Base-by-base conservation (phyloP, 2,113 vertebrate genomes). In the Thermophis baileyi region DNA sequence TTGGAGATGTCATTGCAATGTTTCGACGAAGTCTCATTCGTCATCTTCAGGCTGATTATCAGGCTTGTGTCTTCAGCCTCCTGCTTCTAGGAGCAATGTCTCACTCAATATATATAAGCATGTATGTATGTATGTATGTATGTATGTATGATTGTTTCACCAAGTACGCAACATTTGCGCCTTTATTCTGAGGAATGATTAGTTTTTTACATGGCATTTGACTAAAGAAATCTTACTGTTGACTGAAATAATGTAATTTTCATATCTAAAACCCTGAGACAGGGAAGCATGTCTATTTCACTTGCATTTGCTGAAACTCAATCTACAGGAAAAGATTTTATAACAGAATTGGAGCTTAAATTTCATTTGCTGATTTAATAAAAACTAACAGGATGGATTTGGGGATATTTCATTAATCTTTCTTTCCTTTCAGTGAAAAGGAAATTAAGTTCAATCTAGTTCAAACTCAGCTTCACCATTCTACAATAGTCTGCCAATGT, bases 391-490 rank as follows among this genome's bases (percentile, higher is more conserved):
- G 98, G 98, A 99, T 98, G 98, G 98, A 99, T 99, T 99, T 99
- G 98, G 97, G 98, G 98, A 98, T 99, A 98, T 99, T 99, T 99
- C 98, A 99, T 99, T 99, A 98, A 99, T 99, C 99, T 98, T 98
- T 97, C 98, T 98, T 98, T 98, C 98, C 98, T 98, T 98, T 98
- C 98, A 98, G 97, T 98, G 98, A 97, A 98, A 98, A 98, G 99
- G 98, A 99, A 99, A 99, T 99, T 97, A 98, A 98, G 98, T 97
- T 97, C 98, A 98, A 98, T 98, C 97, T 97, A 98, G 98, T 98
- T 99, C 98, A 98, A 98, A 98, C 95, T 97, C 94, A 91, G 96
- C 96, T 97, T 98, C 97, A 95, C 97, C 97, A 96, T 97, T 96
- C 85, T 96, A 97, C 97, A 98, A 97, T 97, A 96, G 97, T 94